Percentiles rank a stretch among this genome's conserved stretches.
These are phyloP conservation scores for Diloba caeruleocephala DNA, from an alignment of 2,888 invertebrate species.

Conservation along the genomic window DNA sequence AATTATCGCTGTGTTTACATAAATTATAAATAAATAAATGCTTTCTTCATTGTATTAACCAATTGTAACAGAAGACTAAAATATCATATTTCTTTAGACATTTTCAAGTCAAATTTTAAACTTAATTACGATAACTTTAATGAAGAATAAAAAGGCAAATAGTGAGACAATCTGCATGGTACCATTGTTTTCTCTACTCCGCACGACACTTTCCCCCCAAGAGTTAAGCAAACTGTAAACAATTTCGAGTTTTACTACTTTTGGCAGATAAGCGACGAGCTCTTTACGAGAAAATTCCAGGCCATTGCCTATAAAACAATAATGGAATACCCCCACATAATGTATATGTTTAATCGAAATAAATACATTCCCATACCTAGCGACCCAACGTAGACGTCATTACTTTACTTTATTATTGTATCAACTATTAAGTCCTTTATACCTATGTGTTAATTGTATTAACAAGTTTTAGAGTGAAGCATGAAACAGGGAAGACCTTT, in stretches of 20 bases:
- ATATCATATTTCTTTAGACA: too few relatives aligned
- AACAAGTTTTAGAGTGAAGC: slow-evolving; percentile 41
- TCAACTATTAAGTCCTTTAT: slow-evolving; percentile 7
- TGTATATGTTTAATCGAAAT: too few relatives aligned
- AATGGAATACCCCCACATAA: slow-evolving; percentile 21
- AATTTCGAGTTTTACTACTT: slow-evolving; percentile 32
- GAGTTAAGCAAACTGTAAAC: slow-evolving; percentile 6
- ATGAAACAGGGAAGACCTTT: slow-evolving; percentile 51
- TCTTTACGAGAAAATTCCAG: slow-evolving; percentile 14
- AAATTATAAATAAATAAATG: slow-evolving; percentile 8
- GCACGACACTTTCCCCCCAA: slow-evolving; percentile 1
- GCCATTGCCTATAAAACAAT: slow-evolving; percentile 24
- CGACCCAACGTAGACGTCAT: slow-evolving; percentile 14
- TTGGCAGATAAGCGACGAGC: too few relatives aligned
- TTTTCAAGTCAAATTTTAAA: too few relatives aligned
- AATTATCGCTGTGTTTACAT: too few relatives aligned
- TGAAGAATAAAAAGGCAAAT: too few relatives aligned
- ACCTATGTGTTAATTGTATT: slow-evolving; percentile 33
- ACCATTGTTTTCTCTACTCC: too few relatives aligned
- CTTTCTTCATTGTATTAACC: too few relatives aligned
- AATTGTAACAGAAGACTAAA: too few relatives aligned
- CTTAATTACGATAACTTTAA: too few relatives aligned
- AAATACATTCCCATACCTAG: slow-evolving; percentile 29
- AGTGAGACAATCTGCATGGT: too few relatives aligned
- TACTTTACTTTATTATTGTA: slow-evolving; percentile 7